Evolutionary conservation across 1,140 invertebrate species (phyloP), one percentile per base, ranked within the genome.

Genomic region (Gonioctena quinquepunctata): DNA sequence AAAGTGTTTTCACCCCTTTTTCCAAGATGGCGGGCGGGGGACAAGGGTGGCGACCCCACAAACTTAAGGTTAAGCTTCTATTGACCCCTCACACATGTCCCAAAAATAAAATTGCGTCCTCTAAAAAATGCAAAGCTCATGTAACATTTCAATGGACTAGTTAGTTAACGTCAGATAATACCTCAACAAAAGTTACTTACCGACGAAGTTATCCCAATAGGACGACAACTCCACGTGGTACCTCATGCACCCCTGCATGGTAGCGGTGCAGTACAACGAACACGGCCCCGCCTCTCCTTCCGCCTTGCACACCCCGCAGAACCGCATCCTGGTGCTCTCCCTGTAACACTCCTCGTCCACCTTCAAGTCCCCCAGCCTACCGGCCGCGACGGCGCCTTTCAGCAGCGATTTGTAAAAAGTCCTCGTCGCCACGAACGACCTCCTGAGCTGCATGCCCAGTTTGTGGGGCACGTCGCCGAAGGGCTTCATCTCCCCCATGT

Each of bases 381-480:
- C 89, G 8, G 95, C 89, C 50, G 97, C 91, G 73, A 96, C 92
- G 8, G 92, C 89, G 0, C 94, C 96, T 33, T 93, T 89, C 7
- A 87, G 88, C 48, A 99, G 84, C 0, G 95, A 93, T 81, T 97
- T 95, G 64, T 94, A 92, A 82, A 98, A 97, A 19, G 95, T 96
- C 63, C 96, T 85, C 0, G 96, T 96, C 0, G 96, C 96, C 13
- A 98, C 93, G 84, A 99, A 98, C 0, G 96, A 95, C 27, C 96
- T 86, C 79, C 94, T 93, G 52, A 98, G 89, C 83, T 97, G 95
- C 13, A 92, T 87, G 0, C 92, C 92, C 16, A 98, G 86, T 85
- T 97, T 97, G 74, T 92, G 88, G 0, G 96, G 96, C 19, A 97
- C 94, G 82, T 98, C 96, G 2, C 95, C 95, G 81, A 99, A 98